Percentiles rank a stretch among this genome's conserved stretches.
Conservation (phyloP, 2,113 vertebrate genomes). For the Murina feae region DNA sequence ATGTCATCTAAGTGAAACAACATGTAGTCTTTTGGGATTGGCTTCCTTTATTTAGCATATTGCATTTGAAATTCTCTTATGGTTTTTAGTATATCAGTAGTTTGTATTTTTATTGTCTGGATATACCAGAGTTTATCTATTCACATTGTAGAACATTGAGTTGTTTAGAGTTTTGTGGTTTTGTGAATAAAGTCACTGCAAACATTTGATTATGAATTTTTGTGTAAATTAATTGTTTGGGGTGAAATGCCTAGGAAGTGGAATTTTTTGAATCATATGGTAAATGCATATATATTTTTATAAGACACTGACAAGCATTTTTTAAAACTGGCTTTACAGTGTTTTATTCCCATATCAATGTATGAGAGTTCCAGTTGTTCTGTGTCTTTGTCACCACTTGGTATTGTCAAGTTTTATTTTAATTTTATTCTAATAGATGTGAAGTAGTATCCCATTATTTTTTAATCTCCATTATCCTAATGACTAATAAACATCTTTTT, state of each 20-base stretch:
- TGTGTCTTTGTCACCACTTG: background rate
- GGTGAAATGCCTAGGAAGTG: background rate
- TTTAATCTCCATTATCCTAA: background rate
- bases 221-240: background rate
- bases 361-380: background rate
- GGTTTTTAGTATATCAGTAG: background rate
- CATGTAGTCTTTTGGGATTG: background rate
- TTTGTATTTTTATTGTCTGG: background rate
- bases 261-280: background rate
- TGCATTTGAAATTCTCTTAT: background rate
- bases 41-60: background rate
- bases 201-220: background rate
- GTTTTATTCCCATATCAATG: background rate
- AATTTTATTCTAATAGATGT: background rate
- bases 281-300: background rate
- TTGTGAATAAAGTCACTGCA: background rate
- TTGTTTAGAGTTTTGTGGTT: background rate
- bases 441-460: background rate
- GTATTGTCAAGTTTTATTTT: background rate
- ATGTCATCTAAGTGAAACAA: background rate
- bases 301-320: background rate
- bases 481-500: background rate
- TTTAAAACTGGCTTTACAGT: background rate
- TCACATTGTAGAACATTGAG: background rate
- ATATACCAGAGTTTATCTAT: background rate